Conservation (phyloP, 2,888 invertebrate genomes). For the Melieria crassipennis region DNA sequence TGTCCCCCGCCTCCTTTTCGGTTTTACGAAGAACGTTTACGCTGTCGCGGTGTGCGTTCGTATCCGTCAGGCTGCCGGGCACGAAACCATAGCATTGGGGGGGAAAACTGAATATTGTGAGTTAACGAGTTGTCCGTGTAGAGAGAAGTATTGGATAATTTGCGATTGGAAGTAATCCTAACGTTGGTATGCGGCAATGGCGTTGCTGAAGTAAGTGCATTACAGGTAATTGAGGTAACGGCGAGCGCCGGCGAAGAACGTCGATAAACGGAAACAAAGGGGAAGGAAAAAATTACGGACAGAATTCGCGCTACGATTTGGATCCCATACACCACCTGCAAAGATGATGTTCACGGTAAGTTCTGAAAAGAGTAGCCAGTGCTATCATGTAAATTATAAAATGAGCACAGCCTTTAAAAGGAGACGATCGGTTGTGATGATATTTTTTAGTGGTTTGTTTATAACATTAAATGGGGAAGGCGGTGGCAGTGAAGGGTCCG, state of each 20-base stretch:
- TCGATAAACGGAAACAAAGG: neutral
- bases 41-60: conserved; percentile 28
- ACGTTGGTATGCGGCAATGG: too few relatives aligned
- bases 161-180: neutral
- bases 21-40: conserved; percentile 9
- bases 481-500: too few relatives aligned
- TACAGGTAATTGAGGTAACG: too few relatives aligned
- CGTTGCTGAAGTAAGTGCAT: too few relatives aligned
- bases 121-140: neutral
- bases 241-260: neutral
- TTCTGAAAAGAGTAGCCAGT: conserved; percentile 22
- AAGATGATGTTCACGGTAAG: conserved; percentile 63
- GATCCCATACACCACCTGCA: neutral
- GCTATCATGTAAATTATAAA: too few relatives aligned
- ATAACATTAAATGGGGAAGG: too few relatives aligned
- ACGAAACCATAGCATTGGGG: neutral
- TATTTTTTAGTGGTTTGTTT: too few relatives aligned
- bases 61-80: conserved; percentile 24
- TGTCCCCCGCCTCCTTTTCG: conserved; percentile 27
- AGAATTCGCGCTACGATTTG: neutral
- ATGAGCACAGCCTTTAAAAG: too few relatives aligned
- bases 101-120: neutral
- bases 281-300: too few relatives aligned
- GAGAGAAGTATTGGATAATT: neutral
- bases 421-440: too few relatives aligned